Base-by-base conservation (phyloP, 2,113 vertebrate genomes). In the Gopherus flavomarginatus region DNA sequence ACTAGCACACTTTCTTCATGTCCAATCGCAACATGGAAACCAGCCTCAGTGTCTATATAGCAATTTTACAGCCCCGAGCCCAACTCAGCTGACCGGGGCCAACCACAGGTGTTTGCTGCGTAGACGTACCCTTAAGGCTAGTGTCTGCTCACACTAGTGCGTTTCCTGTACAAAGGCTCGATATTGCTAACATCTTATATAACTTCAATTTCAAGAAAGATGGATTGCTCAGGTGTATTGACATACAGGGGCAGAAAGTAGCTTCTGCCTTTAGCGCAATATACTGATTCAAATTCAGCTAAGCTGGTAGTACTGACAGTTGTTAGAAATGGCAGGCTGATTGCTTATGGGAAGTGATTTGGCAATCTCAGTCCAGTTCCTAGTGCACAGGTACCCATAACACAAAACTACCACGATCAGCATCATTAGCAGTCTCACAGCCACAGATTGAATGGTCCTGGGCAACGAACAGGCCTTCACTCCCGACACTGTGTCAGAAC, bases 201-300 rank as follows among this genome's bases (percentile, higher is more conserved):
- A 29, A 83, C 50, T 10, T 57, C 29, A 3, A n/a, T 11, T 29
- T 29, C 27, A 81, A 75, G 10, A 87, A 4, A 21, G 44, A 5
- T 27, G 16, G 6, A 90, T 83, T 65, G 12, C 42, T 47, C 0
- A 31, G 5, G 6, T 80, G 4, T 62, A 21, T 44, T 35, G 29
- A 6, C 27, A 54, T 0, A 4, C 80, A 81, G 19, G 1, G 47
- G 1, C 5, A 16, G 1, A 59, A 53, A 17, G 26, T 75, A 29
- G 77, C 78, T 22, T 21, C 2, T 2, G 29, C 22, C 11, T 54
- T 80, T 29, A 42, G 27, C 2, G 8, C 19, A 31, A 9, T 50
- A 35, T 8, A 17, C 21, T 85, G 49, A 57, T 81, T 35, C 24
- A 78, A 89, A 83, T 1, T 2, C n/a, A 78, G 7, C 0, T 14